Evolutionary conservation across 1,140 invertebrate genomes (phyloP).

Genomic region (Pentalonia nigronervosa): DNA sequence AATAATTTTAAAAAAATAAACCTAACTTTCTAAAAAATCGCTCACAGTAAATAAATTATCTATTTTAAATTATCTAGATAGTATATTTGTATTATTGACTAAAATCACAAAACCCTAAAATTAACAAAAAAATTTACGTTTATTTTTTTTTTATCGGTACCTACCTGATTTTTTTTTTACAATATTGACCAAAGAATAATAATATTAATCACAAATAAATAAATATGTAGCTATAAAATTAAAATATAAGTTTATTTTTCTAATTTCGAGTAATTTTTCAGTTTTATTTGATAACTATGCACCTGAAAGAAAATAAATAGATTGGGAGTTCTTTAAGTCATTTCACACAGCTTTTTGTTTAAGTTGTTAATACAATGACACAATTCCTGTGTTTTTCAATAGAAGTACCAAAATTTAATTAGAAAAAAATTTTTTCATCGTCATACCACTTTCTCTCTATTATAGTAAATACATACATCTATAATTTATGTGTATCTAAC

Average conservation of each 20-base stretch:
- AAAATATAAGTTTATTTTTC: too few species aligned
- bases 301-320: neutral
- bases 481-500: neutral
- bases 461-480: neutral
- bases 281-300: neutral
- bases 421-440: neutral
- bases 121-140: neutral
- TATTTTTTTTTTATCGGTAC: neutral
- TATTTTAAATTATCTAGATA: neutral
- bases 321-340: too few species aligned
- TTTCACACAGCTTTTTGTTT: too few species aligned
- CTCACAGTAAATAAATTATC: neutral
- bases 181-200: neutral
- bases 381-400: neutral
- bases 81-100: neutral
- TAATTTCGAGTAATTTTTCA: neutral
- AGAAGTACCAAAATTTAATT: neutral
- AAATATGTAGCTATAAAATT: neutral
- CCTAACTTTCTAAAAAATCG: neutral
- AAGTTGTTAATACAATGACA: neutral
- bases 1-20: neutral
- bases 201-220: neutral
- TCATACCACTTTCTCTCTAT: too few species aligned
- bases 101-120: neutral
- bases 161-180: neutral